These are phyloP conservation scores for Nemurella pictetii DNA, from an alignment of 2,888 invertebrate species.

Conservation along the genomic window DNA sequence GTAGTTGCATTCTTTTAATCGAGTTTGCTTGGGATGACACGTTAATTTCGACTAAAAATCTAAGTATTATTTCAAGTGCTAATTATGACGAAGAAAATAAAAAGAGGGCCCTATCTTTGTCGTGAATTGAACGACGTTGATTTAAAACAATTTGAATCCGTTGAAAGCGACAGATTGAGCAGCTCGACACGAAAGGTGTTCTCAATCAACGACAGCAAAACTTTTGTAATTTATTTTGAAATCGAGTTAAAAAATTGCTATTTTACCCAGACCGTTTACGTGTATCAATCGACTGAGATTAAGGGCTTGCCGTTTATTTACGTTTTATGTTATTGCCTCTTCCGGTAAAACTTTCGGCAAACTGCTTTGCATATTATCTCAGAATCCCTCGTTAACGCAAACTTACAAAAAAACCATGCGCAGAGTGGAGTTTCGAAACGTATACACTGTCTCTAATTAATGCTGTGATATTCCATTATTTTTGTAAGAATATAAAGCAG, in stretches of 20 bases:
- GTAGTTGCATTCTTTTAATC: neutral
- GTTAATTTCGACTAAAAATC: neutral
- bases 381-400: neutral
- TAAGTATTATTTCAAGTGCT: neutral
- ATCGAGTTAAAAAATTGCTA: neutral
- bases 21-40: neutral
- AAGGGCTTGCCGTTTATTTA: neutral
- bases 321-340: neutral
- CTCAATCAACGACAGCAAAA: neutral
- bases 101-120: neutral
- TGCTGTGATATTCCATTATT: neutral
- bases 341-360: neutral
- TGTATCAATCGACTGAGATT: neutral
- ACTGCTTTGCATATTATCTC: neutral
- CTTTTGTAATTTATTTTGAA: neutral
- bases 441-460: too few species aligned
- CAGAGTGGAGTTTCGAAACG: too few species aligned
- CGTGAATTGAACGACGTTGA: neutral
- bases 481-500: too few species aligned
- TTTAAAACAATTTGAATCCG: neutral
- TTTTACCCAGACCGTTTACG: neutral
- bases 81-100: neutral
- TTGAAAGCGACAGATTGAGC: neutral
- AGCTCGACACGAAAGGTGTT: neutral
- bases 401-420: neutral